Conservation (phyloP, 2,113 vertebrate genomes). For the Hippocampus abdominalis region DNA sequence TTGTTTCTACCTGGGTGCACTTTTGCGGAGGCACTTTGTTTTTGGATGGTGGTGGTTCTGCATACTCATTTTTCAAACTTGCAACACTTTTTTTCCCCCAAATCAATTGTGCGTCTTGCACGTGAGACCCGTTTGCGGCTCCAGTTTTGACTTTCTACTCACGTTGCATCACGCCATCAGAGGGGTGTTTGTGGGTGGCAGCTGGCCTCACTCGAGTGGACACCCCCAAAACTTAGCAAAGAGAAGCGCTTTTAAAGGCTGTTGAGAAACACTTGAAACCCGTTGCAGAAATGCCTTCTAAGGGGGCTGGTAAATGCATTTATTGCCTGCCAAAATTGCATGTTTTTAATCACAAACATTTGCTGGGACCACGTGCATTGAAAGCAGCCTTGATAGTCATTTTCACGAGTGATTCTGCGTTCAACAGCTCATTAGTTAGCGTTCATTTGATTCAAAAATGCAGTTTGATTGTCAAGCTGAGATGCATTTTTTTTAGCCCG, state of each 20-base stretch:
- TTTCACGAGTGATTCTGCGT: slow-evolving; percentile 15
- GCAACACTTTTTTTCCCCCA: neutral
- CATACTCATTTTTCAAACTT: neutral
- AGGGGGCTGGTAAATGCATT: neutral
- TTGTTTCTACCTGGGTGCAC: slow-evolving; percentile 1
- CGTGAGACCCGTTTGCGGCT: slow-evolving; percentile 21
- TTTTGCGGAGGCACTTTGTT: neutral
- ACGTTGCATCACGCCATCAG: slow-evolving; percentile 74
- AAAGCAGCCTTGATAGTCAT: slow-evolving; percentile 12
- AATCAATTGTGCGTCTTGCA: neutral
- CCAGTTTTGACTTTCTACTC: slow-evolving; percentile 75
- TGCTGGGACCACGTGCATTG: neutral
- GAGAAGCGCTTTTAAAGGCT: neutral
- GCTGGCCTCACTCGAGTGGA: slow-evolving; percentile 28
- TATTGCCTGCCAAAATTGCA: neutral
- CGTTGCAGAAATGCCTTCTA: neutral
- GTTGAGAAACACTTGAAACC: neutral
- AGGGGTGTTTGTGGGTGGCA: slow-evolving; percentile 62
- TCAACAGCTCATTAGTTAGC: neutral
- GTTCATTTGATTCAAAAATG: neutral
- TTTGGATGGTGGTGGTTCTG: neutral
- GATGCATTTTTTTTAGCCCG: neutral
- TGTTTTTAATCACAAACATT: neutral
- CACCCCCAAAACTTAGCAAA: neutral
- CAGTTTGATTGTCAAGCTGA: neutral